phyloP scores from a whole-genome alignment of 92 coral and sea anemone genomes.

The Pocillopora meandrina region DNA sequence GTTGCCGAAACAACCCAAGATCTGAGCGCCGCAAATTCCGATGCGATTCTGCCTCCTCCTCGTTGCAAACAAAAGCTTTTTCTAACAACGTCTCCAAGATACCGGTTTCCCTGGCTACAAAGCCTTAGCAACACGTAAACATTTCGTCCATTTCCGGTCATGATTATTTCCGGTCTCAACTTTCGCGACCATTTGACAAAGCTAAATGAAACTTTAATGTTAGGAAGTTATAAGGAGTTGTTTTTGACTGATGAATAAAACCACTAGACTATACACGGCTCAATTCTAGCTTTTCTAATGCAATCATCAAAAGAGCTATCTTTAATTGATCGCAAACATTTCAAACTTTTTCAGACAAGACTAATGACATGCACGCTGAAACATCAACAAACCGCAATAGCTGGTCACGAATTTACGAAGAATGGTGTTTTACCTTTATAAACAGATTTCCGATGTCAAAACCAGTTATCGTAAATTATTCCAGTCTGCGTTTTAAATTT shows the following conservation, averaged over 20 bases:
- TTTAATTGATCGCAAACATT: background rate
- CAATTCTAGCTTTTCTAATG: background rate
- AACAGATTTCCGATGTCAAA: background rate
- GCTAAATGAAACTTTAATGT: background rate
- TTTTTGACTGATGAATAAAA: background rate
- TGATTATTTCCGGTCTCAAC: conserved; percentile 19
- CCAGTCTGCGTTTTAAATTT: background rate
- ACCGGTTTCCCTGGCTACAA: conserved; percentile 24
- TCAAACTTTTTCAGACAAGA: background rate
- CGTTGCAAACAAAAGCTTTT: background rate
- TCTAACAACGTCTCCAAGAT: conserved; percentile 29
- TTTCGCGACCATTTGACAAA: too few relatives aligned
- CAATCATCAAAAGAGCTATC: background rate
- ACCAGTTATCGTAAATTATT: background rate
- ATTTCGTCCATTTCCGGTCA: conserved; percentile 22
- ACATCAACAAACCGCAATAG: background rate
- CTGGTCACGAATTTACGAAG: background rate
- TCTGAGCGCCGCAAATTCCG: conserved; percentile 27
- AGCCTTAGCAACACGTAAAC: conserved; percentile 36
- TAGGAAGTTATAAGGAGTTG: background rate
- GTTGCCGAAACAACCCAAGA: background rate
- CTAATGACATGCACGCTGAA: background rate
- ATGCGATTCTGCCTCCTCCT: conserved; percentile 20
- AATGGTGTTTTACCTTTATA: background rate
- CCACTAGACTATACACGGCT: background rate